Evolutionary conservation across 2,888 invertebrate species (phyloP).

Genomic region (Lasioglossum oenotherae): DNA sequence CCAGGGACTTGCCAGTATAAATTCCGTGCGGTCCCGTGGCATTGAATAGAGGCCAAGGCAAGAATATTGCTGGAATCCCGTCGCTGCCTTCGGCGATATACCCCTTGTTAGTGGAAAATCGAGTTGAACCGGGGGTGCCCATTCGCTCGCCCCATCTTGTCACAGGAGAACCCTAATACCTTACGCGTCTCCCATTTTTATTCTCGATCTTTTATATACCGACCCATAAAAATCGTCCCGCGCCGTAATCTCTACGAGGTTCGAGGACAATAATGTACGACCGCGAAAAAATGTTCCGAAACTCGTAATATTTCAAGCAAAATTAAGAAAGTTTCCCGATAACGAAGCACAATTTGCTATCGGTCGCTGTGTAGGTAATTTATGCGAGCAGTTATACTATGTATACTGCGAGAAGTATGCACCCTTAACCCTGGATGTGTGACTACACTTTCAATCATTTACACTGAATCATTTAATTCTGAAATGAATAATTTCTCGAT

Average conservation of each 20-base stretch:
- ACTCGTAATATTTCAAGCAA: background rate
- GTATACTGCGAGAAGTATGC: background rate
- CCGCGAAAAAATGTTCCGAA: background rate
- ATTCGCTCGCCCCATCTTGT: slow-evolving; percentile 20
- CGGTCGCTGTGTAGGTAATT: background rate
- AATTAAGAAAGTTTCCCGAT: slow-evolving; percentile 13
- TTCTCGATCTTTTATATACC: background rate
- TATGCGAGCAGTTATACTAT: background rate
- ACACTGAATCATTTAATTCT: too few relatives aligned
- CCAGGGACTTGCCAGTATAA: slow-evolving; percentile 26
- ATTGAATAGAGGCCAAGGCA: slow-evolving; percentile 15
- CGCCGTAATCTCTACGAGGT: slow-evolving; percentile 3
- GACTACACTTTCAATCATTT: background rate
- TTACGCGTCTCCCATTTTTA: background rate
- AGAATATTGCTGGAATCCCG: slow-evolving; percentile 63
- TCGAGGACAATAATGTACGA: slow-evolving; percentile 3
- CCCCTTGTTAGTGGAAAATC: slow-evolving; percentile 65
- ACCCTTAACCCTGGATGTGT: background rate
- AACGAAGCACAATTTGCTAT: background rate
- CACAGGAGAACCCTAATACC: background rate
- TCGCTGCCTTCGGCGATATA: slow-evolving; percentile 60
- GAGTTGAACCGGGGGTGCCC: slow-evolving; percentile 42
- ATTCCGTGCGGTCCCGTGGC: slow-evolving; percentile 26
- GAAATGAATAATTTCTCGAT: background rate
- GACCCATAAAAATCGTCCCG: slow-evolving; percentile 12